Conservation (phyloP, 1,140 invertebrate genomes). For the Drepana arcuata region DNA sequence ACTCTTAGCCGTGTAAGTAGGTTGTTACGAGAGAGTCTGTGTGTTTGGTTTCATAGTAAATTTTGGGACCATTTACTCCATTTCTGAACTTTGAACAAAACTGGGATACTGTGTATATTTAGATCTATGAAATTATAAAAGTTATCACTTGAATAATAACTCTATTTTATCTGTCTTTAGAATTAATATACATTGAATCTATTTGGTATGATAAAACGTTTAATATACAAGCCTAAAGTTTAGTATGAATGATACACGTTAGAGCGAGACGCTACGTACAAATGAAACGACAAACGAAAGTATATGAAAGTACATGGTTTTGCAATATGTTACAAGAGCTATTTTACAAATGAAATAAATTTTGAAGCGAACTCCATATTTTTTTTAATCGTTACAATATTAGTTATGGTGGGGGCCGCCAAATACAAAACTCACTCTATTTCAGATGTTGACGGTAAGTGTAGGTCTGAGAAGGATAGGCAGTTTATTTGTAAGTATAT, state of each 20-base stretch:
- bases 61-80: slow-evolving; percentile 60
- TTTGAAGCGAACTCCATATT: slow-evolving; percentile 59
- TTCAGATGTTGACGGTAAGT: slow-evolving; percentile 71
- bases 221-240: slow-evolving; percentile 39
- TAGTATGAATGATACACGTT: slow-evolving; percentile 49
- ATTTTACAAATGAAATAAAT: slow-evolving; percentile 57
- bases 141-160: too few relatives aligned
- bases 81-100: slow-evolving; percentile 13
- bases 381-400: slow-evolving; percentile 52
- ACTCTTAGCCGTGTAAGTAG: slow-evolving; percentile 44
- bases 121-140: slow-evolving; percentile 27
- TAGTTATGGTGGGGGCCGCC: slow-evolving; percentile 54
- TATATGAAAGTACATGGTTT: slow-evolving; percentile 24
- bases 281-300: too few relatives aligned
- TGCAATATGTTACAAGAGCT: slow-evolving; percentile 44
- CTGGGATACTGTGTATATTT: slow-evolving; percentile 21
- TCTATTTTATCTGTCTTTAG: too few relatives aligned
- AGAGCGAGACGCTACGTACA: too few relatives aligned
- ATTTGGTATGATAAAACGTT: slow-evolving; percentile 7
- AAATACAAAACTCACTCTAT: slow-evolving; percentile 60
- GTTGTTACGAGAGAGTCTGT: slow-evolving; percentile 26
- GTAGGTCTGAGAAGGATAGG: slow-evolving; percentile 52
- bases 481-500: slow-evolving; percentile 25
- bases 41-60: slow-evolving; percentile 64
- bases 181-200: slow-evolving; percentile 5